These are phyloP conservation scores for Crambe crambe DNA, from an alignment of 37 sponge, comb jelly and placozoan species.

Conservation along the genomic window DNA sequence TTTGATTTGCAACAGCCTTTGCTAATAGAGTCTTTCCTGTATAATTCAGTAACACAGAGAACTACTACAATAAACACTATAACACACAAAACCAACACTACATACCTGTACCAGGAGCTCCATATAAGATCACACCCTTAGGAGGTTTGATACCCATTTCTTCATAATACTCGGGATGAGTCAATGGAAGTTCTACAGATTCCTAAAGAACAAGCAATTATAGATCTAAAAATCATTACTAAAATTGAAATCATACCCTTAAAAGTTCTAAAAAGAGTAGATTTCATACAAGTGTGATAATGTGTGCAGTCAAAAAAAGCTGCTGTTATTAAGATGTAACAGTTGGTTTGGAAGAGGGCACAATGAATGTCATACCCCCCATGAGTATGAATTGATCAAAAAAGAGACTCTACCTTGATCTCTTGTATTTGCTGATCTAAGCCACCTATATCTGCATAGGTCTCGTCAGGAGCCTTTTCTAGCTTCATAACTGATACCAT, in stretches of 20 bases:
- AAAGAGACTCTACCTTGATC: constrained; percentile 73
- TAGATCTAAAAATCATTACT: not conserved
- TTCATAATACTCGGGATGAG: constrained; percentile 99
- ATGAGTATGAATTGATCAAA: not conserved
- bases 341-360: not conserved
- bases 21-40: constrained; percentile 97
- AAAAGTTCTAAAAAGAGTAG: not conserved
- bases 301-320: not conserved
- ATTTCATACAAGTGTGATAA: not conserved
- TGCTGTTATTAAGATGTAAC: too few species aligned
- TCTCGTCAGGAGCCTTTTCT: constrained; percentile 98
- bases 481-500: constrained; percentile 99
- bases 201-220: constrained; percentile 61
- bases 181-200: constrained; percentile 96
- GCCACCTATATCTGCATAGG: constrained; percentile 98
- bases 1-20: constrained; percentile 99
- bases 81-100: not conserved
- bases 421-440: constrained; percentile 97
- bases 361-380: too few species aligned
- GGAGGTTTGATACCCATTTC: constrained; percentile 99
- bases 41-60: not conserved
- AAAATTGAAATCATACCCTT: not conserved
- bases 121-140: constrained; percentile 99
- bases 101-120: constrained; percentile 97
- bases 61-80: too few species aligned